Evolutionary conservation across 2,888 invertebrate genomes (phyloP).

Genomic region (Azorinus chamasolen): DNA sequence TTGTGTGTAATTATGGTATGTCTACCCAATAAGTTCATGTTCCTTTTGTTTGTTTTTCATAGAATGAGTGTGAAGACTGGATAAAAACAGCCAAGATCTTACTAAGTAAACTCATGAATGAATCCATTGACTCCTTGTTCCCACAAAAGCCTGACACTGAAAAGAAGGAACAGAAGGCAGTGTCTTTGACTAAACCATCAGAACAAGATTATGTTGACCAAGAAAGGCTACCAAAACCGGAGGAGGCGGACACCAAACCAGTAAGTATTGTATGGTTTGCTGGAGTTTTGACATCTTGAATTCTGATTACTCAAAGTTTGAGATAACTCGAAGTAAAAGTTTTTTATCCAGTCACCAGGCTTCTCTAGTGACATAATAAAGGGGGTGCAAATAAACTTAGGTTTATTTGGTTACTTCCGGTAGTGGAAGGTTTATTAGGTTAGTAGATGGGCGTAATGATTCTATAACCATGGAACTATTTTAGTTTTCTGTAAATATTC

Average conservation of each 20-base stretch:
- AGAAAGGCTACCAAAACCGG: slow-evolving; percentile 54
- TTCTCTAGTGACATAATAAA: too few species aligned
- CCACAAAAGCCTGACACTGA: slow-evolving; percentile 59
- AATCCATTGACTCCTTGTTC: slow-evolving; percentile 74
- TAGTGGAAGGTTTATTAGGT: too few species aligned
- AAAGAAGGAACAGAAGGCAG: slow-evolving; percentile 52
- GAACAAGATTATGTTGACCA: slow-evolving; percentile 61
- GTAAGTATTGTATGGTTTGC: neutral
- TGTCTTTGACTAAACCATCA: slow-evolving; percentile 32
- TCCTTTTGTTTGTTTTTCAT: slow-evolving; percentile 49
- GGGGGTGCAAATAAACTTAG: too few species aligned
- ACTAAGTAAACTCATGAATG: slow-evolving; percentile 79
- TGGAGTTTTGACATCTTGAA: neutral
- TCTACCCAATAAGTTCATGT: too few species aligned
- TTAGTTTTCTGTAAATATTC: too few species aligned
- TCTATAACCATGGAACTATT: too few species aligned
- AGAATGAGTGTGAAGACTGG: slow-evolving; percentile 84
- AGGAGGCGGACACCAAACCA: slow-evolving; percentile 32
- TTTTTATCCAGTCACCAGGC: too few species aligned
- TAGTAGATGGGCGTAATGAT: too few species aligned
- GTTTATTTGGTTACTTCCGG: too few species aligned
- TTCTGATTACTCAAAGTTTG: neutral
- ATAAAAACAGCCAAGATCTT: slow-evolving; percentile 82
- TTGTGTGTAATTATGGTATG: too few species aligned
- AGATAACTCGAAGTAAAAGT: too few species aligned